phyloP scores from a whole-genome alignment of 35 echinoderm and acorn worm genomes.

The Stichopus chloronotus region DNA sequence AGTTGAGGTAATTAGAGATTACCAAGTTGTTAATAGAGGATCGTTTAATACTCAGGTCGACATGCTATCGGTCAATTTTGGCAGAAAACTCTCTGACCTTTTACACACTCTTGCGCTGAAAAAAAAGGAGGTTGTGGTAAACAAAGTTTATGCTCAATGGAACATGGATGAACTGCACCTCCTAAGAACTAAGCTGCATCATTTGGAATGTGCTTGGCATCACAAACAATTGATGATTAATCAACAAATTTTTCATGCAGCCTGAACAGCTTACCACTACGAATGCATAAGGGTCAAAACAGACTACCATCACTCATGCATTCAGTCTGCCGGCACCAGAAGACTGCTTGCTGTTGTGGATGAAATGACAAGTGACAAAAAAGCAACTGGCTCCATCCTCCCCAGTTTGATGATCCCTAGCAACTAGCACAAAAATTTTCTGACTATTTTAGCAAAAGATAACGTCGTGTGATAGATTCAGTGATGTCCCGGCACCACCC shows the following conservation, averaged over 20 bases:
- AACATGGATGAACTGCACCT: slow-evolving; percentile 9
- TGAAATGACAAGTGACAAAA: slow-evolving; percentile 25
- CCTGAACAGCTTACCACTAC: neutral
- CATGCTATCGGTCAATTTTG: slow-evolving; percentile 4
- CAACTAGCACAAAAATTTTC: slow-evolving; percentile 23
- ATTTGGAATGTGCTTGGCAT: neutral
- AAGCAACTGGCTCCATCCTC: neutral
- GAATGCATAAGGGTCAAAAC: slow-evolving; percentile 25
- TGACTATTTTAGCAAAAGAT: neutral
- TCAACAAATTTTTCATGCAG: slow-evolving; percentile 33
- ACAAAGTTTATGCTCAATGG: slow-evolving; percentile 18
- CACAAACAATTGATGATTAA: neutral
- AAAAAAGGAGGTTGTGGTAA: neutral
- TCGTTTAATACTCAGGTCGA: neutral
- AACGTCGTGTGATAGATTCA: slow-evolving; percentile 23
- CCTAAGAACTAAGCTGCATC: neutral
- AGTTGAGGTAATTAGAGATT: neutral
- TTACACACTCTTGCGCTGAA: neutral
- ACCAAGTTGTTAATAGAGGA: neutral
- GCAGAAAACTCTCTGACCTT: neutral
- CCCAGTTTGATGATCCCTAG: neutral
- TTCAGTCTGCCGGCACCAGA: slow-evolving; percentile 6
- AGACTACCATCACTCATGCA: slow-evolving; percentile 36
- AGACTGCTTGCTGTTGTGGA: slow-evolving; percentile 36
- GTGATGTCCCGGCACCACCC: neutral